A percentile compares a stretch with the other conserved stretches of the same genome.
These are phyloP conservation scores for Ashinkailepas kermadecensis DNA, from an alignment of 2,888 invertebrate species.

Conservation along the genomic window DNA sequence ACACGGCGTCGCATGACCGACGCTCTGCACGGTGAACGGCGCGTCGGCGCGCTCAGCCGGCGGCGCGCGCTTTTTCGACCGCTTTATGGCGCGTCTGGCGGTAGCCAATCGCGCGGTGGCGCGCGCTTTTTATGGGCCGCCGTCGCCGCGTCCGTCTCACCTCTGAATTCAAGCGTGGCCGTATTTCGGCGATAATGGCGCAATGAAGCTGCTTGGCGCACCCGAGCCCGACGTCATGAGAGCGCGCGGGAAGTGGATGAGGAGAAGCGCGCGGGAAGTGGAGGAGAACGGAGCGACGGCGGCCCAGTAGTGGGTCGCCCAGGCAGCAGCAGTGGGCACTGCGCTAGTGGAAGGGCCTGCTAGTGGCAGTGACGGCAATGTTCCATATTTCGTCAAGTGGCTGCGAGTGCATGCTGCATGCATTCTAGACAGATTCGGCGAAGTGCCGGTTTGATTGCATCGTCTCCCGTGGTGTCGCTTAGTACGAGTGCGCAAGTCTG, in stretches of 20 bases:
- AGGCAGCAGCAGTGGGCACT: background rate
- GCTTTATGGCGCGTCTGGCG: slow-evolving; percentile 16
- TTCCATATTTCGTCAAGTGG: no score
- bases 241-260: background rate
- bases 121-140: background rate
- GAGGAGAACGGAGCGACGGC: background rate
- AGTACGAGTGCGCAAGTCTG: no score
- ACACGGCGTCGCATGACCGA: background rate
- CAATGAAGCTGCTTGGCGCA: slow-evolving; percentile 20
- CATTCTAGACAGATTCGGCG: no score
- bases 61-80: slow-evolving; percentile 10
- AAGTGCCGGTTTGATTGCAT: no score
- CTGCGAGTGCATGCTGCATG: no score
- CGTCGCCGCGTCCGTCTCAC: slow-evolving; percentile 7
- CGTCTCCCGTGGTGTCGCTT: no score
- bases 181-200: slow-evolving; percentile 13
- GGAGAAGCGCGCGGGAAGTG: background rate
- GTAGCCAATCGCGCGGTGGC: background rate
- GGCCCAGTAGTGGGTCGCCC: background rate
- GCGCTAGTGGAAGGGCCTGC: background rate
- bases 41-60: slow-evolving; percentile 6
- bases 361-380: background rate
- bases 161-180: slow-evolving; percentile 10
- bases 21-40: background rate
- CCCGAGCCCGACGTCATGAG: slow-evolving; percentile 19